A percentile compares a stretch with the other conserved stretches of the same genome.
Conservation (phyloP, 2,797 vertebrate genomes). For the Sebastes hubbsi region DNA sequence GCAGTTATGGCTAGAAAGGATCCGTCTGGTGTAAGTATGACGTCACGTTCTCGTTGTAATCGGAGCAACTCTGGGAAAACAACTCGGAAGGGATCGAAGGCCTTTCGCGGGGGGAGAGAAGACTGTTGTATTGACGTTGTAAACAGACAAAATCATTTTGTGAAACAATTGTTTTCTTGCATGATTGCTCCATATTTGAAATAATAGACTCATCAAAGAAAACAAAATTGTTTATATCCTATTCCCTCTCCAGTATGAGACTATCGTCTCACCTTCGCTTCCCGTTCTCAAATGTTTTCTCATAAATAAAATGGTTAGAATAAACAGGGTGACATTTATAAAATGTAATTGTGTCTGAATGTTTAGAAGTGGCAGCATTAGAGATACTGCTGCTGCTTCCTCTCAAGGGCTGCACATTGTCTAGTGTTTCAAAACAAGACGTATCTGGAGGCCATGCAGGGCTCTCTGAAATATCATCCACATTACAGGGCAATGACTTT, state of each 20-base stretch:
- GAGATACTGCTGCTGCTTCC: constrained; percentile 20
- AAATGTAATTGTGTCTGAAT: constrained; percentile 52
- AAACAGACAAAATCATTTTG: neutral
- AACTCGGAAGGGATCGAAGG: no score
- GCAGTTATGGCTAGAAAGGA: no score
- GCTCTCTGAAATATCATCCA: constrained; percentile 1
- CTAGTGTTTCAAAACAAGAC: constrained; percentile 17
- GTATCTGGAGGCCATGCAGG: constrained; percentile 10
- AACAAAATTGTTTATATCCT: constrained; percentile 25
- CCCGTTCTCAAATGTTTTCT: neutral
- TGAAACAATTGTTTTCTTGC: neutral
- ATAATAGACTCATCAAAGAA: constrained; percentile 23
- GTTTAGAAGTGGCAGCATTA: constrained; percentile 14
- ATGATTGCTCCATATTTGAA: constrained; percentile 22
- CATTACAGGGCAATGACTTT: constrained; percentile 1
- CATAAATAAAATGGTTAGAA: constrained; percentile 3
- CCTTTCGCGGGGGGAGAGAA: no score
- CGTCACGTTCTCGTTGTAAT: no score
- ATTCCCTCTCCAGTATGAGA: constrained; percentile 22
- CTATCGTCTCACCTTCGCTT: constrained; percentile 12
- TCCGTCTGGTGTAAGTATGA: no score
- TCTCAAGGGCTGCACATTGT: constrained; percentile 5
- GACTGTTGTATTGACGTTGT: no score
- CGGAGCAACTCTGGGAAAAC: no score
- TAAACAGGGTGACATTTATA: constrained; percentile 46